Conservation (phyloP, 1,140 invertebrate genomes). For the Drosophila ohnishii region DNA sequence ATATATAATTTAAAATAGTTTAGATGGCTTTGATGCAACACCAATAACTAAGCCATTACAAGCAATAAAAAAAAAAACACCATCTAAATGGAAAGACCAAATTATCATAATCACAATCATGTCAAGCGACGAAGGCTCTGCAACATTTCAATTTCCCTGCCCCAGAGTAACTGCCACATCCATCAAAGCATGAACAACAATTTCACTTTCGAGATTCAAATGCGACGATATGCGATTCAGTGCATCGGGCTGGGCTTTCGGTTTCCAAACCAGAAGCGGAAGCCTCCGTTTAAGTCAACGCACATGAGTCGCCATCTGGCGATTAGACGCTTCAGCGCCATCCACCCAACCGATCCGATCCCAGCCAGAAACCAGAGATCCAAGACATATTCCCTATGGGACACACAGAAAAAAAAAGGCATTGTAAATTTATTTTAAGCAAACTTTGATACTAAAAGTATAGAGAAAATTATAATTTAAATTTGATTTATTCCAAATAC, state of each 20-base stretch:
- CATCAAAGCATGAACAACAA: conserved; percentile 56
- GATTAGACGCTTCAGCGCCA: conserved; percentile 55
- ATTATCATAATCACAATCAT: conserved; percentile 45
- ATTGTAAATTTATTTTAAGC: neutral
- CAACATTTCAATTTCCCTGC: conserved; percentile 52
- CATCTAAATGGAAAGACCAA: neutral
- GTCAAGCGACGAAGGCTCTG: conserved; percentile 25
- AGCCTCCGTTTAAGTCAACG: conserved; percentile 46
- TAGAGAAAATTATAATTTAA: neutral
- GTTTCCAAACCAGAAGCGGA: conserved; percentile 68
- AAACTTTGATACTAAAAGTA: neutral
- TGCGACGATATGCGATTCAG: conserved; percentile 41
- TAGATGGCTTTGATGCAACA: conserved; percentile 15
- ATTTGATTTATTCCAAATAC: neutral
- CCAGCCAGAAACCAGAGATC: conserved; percentile 25
- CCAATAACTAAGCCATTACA: conserved; percentile 9
- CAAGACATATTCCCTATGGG: conserved; percentile 9
- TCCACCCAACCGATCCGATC: conserved; percentile 24
- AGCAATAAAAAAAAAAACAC: conserved; percentile 12
- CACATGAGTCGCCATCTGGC: conserved; percentile 33
- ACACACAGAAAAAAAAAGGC: conserved; percentile 1
- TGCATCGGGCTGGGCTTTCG: conserved; percentile 52
- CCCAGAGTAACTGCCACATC: conserved; percentile 14
- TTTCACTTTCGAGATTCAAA: conserved; percentile 56
- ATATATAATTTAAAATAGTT: neutral